These are phyloP conservation scores for Galbula dea DNA, from an alignment of 2,113 vertebrate species.

Conservation along the genomic window DNA sequence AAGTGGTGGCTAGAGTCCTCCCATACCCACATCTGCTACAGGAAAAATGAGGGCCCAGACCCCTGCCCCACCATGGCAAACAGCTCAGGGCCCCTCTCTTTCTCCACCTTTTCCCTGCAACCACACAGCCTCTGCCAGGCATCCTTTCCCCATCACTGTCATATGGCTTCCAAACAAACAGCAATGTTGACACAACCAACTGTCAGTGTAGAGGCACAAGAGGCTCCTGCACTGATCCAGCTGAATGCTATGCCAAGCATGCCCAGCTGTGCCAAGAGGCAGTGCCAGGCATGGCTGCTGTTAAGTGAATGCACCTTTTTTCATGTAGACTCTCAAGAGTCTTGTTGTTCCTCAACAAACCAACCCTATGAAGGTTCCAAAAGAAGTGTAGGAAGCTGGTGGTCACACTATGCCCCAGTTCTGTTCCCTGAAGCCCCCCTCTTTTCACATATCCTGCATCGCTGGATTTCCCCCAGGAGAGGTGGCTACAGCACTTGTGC, in stretches of 20 bases:
- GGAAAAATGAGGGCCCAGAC: rapidly evolving
- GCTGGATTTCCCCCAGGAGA: background rate
- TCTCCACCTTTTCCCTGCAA: background rate
- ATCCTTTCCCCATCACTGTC: rapidly evolving
- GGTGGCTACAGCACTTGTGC: rapidly evolving
- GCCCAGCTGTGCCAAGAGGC: background rate
- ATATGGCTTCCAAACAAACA: background rate
- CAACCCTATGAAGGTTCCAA: background rate
- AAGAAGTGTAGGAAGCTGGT: background rate
- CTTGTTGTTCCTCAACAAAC: background rate
- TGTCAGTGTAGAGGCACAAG: background rate
- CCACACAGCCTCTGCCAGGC: background rate
- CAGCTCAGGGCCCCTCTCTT: too few relatives aligned
- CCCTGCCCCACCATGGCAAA: rapidly evolving
- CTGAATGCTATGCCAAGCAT: background rate
- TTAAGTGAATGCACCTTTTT: background rate
- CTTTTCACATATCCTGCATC: background rate
- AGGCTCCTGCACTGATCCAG: background rate
- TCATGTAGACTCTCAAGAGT: background rate
- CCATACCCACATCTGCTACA: background rate
- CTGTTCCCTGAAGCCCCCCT: background rate
- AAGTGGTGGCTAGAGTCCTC: background rate
- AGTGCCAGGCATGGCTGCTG: background rate
- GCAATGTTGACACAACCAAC: background rate
- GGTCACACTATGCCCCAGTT: rapidly evolving